Percentiles rank a stretch among this genome's conserved stretches.
Evolutionary conservation across 2,888 invertebrate genomes (phyloP).

Genomic region (Drosophila yooni): DNA sequence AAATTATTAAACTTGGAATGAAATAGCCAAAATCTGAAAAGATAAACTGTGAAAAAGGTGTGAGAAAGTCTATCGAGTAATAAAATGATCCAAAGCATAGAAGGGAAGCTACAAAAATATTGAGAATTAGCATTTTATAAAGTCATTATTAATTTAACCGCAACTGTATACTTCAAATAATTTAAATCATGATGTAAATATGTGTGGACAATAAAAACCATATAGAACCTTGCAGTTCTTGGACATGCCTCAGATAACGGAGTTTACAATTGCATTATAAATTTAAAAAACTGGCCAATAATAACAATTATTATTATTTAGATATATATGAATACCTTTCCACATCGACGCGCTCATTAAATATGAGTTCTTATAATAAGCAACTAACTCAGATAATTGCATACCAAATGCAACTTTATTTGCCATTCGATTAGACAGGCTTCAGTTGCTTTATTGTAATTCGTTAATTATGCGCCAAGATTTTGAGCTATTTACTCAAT

Average conservation of each 20-base stretch:
- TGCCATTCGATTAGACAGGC: constrained; percentile 41
- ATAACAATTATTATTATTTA: background rate
- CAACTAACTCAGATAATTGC: background rate
- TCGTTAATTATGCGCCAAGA: constrained; percentile 56
- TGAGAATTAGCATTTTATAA: background rate
- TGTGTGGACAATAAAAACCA: background rate
- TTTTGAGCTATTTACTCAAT: constrained; percentile 56
- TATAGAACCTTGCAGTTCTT: background rate
- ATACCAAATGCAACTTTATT: constrained; percentile 9
- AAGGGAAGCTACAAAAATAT: background rate
- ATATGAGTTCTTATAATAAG: constrained; percentile 7
- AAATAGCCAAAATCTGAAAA: background rate
- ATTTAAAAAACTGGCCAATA: background rate
- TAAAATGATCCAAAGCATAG: fast-evolving
- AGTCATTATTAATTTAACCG: background rate
- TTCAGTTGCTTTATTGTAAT: constrained; percentile 52
- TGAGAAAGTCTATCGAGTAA: background rate
- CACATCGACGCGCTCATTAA: background rate
- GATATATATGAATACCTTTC: background rate
- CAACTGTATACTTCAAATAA: background rate
- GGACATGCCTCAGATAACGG: background rate
- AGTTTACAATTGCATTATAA: background rate
- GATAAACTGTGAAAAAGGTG: background rate
- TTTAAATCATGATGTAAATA: background rate
- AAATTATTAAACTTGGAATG: background rate